Evolutionary conservation across 2,113 vertebrate genomes (phyloP).

Genomic region (Percopsis transmontana): DNA sequence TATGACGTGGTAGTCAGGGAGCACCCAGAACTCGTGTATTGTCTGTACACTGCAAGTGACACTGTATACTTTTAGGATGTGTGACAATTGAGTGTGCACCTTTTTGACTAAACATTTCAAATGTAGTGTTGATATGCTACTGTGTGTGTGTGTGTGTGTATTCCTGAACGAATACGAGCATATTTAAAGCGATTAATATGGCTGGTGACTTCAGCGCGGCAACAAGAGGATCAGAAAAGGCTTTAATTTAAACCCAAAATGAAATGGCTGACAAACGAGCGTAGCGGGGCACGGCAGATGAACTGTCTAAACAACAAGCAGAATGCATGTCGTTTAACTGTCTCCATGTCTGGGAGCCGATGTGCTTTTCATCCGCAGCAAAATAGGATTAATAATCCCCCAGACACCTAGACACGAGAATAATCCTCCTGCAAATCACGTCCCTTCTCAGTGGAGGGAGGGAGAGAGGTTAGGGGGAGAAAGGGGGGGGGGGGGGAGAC

Average conservation of each 20-base stretch:
- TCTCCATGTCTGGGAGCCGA: constrained; percentile 71
- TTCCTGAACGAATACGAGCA: constrained; percentile 57
- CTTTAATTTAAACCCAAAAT: constrained; percentile 66
- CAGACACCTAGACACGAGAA: constrained; percentile 68
- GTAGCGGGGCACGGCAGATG: constrained; percentile 67
- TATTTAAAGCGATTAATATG: constrained; percentile 74
- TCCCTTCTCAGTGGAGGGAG: constrained; percentile 35
- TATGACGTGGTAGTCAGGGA: constrained; percentile 59
- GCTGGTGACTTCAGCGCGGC: constrained; percentile 57
- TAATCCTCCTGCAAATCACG: constrained; percentile 74
- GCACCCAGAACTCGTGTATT: constrained; percentile 37
- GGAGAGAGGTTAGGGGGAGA: constrained; percentile 20
- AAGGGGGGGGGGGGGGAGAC: constrained; percentile 22
- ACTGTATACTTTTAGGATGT: not conserved
- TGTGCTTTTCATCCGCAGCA: constrained; percentile 69
- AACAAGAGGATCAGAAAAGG: constrained; percentile 67
- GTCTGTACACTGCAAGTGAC: no score
- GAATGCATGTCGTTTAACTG: constrained; percentile 64
- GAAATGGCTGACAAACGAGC: constrained; percentile 73
- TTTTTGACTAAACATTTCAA: not conserved
- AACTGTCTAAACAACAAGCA: constrained; percentile 69
- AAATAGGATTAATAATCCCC: constrained; percentile 78
- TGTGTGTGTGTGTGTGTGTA: not conserved
- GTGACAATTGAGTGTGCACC: not conserved
- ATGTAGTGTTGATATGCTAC: not conserved